Base-by-base conservation (phyloP, 2,113 vertebrate species). In the Erpornis zantholeuca region DNA sequence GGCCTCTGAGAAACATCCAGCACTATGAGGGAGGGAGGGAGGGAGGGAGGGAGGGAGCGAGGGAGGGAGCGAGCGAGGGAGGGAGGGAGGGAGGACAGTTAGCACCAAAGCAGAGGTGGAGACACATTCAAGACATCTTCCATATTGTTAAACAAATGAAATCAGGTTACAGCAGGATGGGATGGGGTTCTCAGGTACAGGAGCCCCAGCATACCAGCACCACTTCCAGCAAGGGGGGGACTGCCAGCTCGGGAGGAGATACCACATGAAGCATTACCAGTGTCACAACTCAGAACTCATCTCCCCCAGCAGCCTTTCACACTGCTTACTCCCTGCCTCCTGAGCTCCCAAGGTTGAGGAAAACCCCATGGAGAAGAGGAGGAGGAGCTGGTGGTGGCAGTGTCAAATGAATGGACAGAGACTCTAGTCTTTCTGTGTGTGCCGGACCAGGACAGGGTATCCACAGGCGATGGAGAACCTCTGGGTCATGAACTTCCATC, bases 1-100 rank as follows among this genome's bases (percentile, higher is more conserved):
- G 35, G 35, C 90, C 96, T 96, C 96, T 95, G 87, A 81, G 40
- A 95, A 92, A 86, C 36, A 90, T 11, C 22, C 29, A 82, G 85
- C 70, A 79, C 33, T n/a, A 78, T 1, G 3, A 38, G 8, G 56
- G 28, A 64, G 59, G 68, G 52, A 85, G 42, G 70, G n/a, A n/a
- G n/a, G n/a, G 10, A 56, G 29, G 17, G 38, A 23, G 40, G 21
- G 10, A 56, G 29, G 17, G 38, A 23, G 40, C n/a, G 28, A 64
- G 59, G 68, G 3, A 38, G 8, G 56, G 28, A 64, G 59, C 65
- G 3, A 38, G 8, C 52, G 28, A 64, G 59, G 68, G 3, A 38
- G 8, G 56, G 28, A 64, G 59, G 68, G 10, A 56, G 29, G 17
- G 38, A 23, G 40, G 21, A 27, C 0, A 42, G 72, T 59, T 59